Percentiles rank a stretch among this genome's conserved stretches.
phyloP scores from a whole-genome alignment of 2,797 vertebrate genomes.

The Cynodonichthys magdalenae region DNA sequence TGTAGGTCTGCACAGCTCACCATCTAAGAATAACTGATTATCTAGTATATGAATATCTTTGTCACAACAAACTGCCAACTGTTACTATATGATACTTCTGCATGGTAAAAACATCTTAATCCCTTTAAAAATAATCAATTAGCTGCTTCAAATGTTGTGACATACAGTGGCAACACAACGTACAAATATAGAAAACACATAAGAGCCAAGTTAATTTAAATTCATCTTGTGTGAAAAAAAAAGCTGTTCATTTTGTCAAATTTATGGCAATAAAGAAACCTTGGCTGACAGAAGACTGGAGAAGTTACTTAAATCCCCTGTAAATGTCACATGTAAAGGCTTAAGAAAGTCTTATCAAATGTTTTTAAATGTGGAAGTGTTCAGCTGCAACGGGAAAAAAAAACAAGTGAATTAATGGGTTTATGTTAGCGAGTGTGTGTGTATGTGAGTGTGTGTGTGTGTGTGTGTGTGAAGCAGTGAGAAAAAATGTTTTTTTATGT shows the following conservation, averaged over 20 bases:
- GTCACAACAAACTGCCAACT: no score
- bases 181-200: no score
- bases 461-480: background rate
- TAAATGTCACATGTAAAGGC: background rate
- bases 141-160: no score
- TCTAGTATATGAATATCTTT: no score
- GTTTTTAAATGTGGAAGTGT: background rate
- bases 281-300: conserved; percentile 6
- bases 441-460: background rate
- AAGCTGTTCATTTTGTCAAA: conserved; percentile 5
- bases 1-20: no score
- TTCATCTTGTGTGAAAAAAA: background rate
- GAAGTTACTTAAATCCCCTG: conserved; percentile 8
- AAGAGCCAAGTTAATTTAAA: background rate
- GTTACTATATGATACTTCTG: no score
- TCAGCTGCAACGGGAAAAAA: background rate
- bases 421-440: no score
- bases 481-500: background rate
- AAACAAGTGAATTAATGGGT: conserved; percentile 6
- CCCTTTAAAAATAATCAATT: no score
- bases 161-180: no score
- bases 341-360: conserved; percentile 5
- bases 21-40: no score
- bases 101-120: no score
- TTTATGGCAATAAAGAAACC: background rate